Evolutionary conservation across 2,113 vertebrate genomes (phyloP).

Genomic region (Lamprologus speciosus): DNA sequence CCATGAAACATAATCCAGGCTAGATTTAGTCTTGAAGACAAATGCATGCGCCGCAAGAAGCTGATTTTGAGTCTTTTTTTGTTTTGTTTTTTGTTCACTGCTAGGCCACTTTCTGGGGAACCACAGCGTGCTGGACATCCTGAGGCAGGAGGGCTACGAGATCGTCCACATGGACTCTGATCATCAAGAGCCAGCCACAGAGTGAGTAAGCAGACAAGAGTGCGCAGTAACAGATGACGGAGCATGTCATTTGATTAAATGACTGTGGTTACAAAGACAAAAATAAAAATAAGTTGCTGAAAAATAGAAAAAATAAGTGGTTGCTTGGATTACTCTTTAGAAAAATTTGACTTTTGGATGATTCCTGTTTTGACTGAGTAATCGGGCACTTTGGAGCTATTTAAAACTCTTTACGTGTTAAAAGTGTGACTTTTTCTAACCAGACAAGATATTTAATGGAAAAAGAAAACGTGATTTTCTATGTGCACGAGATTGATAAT

Average conservation of each 20-base stretch:
- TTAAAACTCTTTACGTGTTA: not conserved
- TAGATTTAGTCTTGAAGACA: not conserved
- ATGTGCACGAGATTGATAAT: not conserved
- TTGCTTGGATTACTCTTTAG: not conserved
- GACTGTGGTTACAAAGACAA: not conserved
- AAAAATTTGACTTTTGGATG: not conserved
- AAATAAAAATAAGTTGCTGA: not conserved
- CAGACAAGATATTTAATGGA: not conserved
- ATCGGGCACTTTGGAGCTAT: not conserved
- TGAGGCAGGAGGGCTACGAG: slow-evolving; percentile 88
- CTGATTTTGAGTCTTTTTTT: not conserved
- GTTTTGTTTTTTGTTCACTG: slow-evolving; percentile 15
- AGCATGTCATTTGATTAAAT: not conserved
- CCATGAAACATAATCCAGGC: not conserved
- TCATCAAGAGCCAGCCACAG: slow-evolving; percentile 72
- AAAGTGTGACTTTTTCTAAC: not conserved
- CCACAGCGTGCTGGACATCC: slow-evolving; percentile 93
- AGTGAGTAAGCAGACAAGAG: slow-evolving; percentile 69
- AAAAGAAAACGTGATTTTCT: not conserved
- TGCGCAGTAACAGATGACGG: not conserved
- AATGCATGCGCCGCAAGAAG: not conserved
- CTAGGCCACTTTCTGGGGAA: slow-evolving; percentile 98
- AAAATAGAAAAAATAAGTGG: not conserved
- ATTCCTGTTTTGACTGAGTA: not conserved
- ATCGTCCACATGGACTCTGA: slow-evolving; percentile 83